Percentiles rank a stretch among this genome's conserved stretches.
Conservation (phyloP, 2,797 vertebrate species). For the Cuculus canorus region DNA sequence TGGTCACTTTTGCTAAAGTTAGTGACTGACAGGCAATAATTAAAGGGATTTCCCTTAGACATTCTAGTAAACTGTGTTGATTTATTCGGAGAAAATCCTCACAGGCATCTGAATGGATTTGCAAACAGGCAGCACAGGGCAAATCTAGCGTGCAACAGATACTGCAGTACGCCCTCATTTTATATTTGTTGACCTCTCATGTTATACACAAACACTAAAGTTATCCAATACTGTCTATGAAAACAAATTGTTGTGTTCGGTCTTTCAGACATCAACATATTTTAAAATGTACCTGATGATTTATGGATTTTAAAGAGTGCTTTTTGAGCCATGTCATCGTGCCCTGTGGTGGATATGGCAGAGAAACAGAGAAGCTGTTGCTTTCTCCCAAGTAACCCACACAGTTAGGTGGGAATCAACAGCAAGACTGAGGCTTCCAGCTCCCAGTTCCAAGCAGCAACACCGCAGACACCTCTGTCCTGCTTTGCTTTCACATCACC, state of each 20-base stretch:
- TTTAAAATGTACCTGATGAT: neutral
- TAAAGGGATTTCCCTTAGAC: neutral
- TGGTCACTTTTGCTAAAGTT: neutral
- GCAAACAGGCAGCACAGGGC: neutral
- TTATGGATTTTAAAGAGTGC: neutral
- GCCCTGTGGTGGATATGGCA: neutral
- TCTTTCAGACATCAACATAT: neutral
- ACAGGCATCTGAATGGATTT: neutral
- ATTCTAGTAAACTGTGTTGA: neutral
- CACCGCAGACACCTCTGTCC: neutral
- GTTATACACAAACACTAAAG: neutral
- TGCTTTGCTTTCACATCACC: neutral
- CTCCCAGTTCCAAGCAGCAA: neutral
- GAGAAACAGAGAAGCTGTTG: neutral
- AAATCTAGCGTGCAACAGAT: neutral
- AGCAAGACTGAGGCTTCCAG: neutral
- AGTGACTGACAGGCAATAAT: neutral
- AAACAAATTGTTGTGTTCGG: neutral
- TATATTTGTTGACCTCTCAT: neutral
- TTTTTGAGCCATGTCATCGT: neutral
- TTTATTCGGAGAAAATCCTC: slow-evolving; percentile 18
- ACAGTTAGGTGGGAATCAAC: neutral
- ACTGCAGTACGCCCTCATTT: neutral
- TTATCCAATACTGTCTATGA: neutral
- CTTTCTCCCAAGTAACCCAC: neutral